A percentile compares a stretch with the other conserved stretches of the same genome.
phyloP scores from a whole-genome alignment of 1,140 invertebrate species.

The Euura lappo region DNA sequence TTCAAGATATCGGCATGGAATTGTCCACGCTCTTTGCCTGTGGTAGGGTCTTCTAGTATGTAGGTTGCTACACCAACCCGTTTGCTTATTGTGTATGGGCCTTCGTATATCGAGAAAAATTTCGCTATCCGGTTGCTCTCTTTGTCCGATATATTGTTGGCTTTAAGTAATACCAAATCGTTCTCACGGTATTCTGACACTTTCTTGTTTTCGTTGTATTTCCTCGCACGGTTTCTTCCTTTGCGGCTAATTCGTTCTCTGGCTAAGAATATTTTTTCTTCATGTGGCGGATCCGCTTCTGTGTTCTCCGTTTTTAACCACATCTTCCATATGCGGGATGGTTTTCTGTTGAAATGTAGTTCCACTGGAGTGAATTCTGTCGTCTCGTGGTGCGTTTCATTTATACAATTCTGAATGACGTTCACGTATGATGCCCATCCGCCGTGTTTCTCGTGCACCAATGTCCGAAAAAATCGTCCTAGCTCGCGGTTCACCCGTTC shows the following conservation, averaged over 20 bases:
- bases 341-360: background rate
- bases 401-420: slow-evolving; percentile 10
- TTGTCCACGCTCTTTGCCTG: background rate
- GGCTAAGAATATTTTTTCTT: background rate
- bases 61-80: background rate
- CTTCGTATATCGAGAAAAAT: slow-evolving; percentile 10
- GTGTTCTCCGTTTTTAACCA: too few species aligned
- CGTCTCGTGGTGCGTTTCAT: slow-evolving; percentile 6
- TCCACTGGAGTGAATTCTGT: background rate
- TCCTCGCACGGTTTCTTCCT: too few species aligned
- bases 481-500: slow-evolving; percentile 6
- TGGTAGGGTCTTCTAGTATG: background rate
- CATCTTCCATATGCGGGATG: too few species aligned
- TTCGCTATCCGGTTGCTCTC: slow-evolving; percentile 8
- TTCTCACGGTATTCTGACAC: background rate
- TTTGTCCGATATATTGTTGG: slow-evolving; percentile 6
- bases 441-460: slow-evolving; percentile 14
- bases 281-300: background rate
- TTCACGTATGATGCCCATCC: slow-evolving; percentile 30
- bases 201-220: too few species aligned
- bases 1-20: background rate
- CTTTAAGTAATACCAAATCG: background rate
- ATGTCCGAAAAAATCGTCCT: background rate
- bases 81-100: slow-evolving; percentile 1
- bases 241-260: background rate